phyloP scores from a whole-genome alignment of 2,113 vertebrate genomes.

The Leptosomus discolor region DNA sequence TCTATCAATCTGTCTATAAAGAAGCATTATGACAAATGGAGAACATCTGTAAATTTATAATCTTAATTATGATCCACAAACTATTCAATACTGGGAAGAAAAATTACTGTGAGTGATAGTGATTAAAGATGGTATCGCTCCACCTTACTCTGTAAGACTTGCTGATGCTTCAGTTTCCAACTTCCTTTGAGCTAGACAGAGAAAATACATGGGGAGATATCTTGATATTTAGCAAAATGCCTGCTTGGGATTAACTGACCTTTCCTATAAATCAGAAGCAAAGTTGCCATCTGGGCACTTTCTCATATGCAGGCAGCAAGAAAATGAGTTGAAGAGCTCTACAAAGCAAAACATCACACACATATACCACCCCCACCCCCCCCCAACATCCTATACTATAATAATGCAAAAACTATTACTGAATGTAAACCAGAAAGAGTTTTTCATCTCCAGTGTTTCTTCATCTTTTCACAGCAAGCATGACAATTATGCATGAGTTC shows the following conservation, averaged over 20 bases:
- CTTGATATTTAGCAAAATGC: constrained; percentile 67
- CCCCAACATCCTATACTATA: neutral
- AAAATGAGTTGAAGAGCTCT: constrained; percentile 50
- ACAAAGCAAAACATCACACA: constrained; percentile 42
- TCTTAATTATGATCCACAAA: neutral
- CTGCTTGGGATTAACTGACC: constrained; percentile 69
- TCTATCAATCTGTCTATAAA: neutral
- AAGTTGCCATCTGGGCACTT: constrained; percentile 50
- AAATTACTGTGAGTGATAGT: neutral
- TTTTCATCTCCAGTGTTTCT: neutral
- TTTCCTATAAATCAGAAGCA: constrained; percentile 70
- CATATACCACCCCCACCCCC: neutral
- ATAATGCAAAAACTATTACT: neutral
- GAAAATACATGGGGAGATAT: constrained; percentile 19
- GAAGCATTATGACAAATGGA: neutral
- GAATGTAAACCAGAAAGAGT: neutral
- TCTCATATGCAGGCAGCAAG: constrained; percentile 33
- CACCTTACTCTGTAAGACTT: neutral
- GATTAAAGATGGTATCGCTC: neutral
- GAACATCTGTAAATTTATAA: neutral
- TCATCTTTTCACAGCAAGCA: neutral
- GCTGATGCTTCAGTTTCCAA: neutral
- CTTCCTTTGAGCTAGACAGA: neutral
- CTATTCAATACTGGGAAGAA: neutral
- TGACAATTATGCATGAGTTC: neutral